Conservation (phyloP, 2,113 vertebrate genomes). For the Notiomystis cincta region DNA sequence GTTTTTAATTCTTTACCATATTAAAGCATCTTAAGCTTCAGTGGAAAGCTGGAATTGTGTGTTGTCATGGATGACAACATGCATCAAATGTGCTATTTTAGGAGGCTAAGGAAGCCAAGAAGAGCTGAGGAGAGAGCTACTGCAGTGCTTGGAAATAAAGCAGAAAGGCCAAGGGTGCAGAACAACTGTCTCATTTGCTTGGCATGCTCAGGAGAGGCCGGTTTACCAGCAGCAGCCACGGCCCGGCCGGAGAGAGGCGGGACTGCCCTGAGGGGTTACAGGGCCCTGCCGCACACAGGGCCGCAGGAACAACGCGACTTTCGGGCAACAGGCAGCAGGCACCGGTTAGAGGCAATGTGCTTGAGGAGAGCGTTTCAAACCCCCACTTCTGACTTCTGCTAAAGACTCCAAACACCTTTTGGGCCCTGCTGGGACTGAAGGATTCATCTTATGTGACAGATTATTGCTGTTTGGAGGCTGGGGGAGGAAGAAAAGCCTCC, state of each 20-base stretch:
- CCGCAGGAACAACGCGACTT: not conserved
- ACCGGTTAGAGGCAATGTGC: not conserved
- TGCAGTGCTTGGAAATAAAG: not conserved
- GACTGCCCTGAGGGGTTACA: no score
- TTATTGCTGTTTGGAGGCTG: not conserved
- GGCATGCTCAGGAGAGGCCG: not conserved
- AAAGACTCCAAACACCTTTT: not conserved
- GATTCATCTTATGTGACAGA: not conserved
- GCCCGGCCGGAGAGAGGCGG: rapidly evolving
- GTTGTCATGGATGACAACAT: not conserved
- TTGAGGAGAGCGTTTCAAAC: not conserved
- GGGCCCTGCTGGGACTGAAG: not conserved
- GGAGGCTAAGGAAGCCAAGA: not conserved
- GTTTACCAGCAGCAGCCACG: not conserved
- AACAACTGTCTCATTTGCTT: not conserved
- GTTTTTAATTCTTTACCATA: not conserved
- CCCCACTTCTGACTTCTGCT: not conserved
- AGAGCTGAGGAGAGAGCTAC: not conserved
- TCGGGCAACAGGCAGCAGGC: not conserved
- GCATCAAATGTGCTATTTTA: not conserved
- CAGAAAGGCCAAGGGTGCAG: not conserved
- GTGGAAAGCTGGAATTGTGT: not conserved
- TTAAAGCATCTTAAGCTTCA: not conserved
- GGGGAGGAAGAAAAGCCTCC: rapidly evolving
- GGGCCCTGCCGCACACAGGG: no score